Evolutionary conservation across 2,797 vertebrate species (phyloP).

Genomic region (Mallotus villosus): DNA sequence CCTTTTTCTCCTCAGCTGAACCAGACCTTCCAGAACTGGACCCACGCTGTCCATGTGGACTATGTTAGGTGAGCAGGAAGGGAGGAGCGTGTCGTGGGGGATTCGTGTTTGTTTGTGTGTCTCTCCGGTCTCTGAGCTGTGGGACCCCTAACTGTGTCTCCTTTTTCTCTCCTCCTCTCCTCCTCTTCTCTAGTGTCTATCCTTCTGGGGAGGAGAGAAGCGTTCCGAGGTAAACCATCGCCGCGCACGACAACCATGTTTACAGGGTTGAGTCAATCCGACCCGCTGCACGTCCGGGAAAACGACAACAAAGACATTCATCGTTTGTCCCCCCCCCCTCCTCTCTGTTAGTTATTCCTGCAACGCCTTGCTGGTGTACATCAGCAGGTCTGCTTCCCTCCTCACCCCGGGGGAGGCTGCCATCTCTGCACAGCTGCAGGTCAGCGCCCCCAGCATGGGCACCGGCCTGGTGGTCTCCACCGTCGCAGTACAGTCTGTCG

Average conservation of each 20-base stretch:
- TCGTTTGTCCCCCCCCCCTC: neutral
- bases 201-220: neutral
- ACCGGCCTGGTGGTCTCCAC: slow-evolving; percentile 63
- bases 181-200: neutral
- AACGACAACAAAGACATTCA: neutral
- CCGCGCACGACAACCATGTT: too few species aligned
- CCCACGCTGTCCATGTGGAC: slow-evolving; percentile 77
- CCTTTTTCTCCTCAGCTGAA: slow-evolving; percentile 71
- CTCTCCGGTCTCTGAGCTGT: neutral
- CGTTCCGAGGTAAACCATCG: too few species aligned
- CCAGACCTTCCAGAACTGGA: slow-evolving; percentile 87
- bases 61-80: slow-evolving; percentile 81
- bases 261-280: too few species aligned
- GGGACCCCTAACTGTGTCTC: neutral
- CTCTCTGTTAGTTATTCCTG: slow-evolving; percentile 71
- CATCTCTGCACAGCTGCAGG: slow-evolving; percentile 73
- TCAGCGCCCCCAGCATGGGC: slow-evolving; percentile 54
- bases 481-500: slow-evolving; percentile 67
- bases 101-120: neutral
- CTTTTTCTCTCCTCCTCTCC: neutral
- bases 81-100: neutral
- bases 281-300: too few species aligned
- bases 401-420: slow-evolving; percentile 71
- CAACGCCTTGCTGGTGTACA: slow-evolving; percentile 82
- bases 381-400: slow-evolving; percentile 70